These are phyloP conservation scores for Abrostola triplasia DNA, from an alignment of 2,888 invertebrate genomes.

Conservation along the genomic window DNA sequence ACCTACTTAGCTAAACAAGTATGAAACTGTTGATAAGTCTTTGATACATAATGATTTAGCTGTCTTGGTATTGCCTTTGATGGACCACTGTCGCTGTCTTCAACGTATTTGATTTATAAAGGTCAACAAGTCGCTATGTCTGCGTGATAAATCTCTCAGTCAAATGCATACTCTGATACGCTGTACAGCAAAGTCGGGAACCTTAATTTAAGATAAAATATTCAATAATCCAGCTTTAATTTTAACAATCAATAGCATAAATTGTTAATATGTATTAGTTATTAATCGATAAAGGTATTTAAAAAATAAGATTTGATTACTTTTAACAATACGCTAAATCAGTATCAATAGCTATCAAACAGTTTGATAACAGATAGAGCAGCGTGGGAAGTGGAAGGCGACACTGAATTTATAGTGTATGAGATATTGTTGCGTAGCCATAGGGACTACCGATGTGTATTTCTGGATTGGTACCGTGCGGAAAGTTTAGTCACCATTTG, in stretches of 20 bases:
- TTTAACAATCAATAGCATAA: neutral
- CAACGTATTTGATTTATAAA: slow-evolving; percentile 27
- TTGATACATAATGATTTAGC: slow-evolving; percentile 53
- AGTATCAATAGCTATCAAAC: slow-evolving; percentile 31
- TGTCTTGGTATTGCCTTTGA: slow-evolving; percentile 22
- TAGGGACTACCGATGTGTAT: slow-evolving; percentile 79
- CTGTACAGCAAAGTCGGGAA: slow-evolving; percentile 11
- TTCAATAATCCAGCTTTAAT: neutral
- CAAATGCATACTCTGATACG: slow-evolving; percentile 8
- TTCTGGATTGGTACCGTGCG: slow-evolving; percentile 88
- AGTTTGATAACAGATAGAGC: slow-evolving; percentile 40
- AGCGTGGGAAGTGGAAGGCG: slow-evolving; percentile 59
- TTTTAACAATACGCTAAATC: slow-evolving; percentile 16
- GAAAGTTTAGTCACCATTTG: slow-evolving; percentile 84
- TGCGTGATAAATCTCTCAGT: slow-evolving; percentile 14
- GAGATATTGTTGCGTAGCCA: slow-evolving; percentile 60
- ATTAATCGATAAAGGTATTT: neutral
- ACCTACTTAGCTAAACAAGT: slow-evolving; percentile 30
- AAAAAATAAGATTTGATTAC: slow-evolving; percentile 22
- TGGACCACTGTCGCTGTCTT: slow-evolving; percentile 14
- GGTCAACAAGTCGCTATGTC: slow-evolving; percentile 10
- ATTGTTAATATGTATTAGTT: neutral
- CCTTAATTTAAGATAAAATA: neutral
- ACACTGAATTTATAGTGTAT: slow-evolving; percentile 62
- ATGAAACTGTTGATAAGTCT: slow-evolving; percentile 54